phyloP scores from a whole-genome alignment of 23 tunicate genomes.

The Trididemnum clinides region DNA sequence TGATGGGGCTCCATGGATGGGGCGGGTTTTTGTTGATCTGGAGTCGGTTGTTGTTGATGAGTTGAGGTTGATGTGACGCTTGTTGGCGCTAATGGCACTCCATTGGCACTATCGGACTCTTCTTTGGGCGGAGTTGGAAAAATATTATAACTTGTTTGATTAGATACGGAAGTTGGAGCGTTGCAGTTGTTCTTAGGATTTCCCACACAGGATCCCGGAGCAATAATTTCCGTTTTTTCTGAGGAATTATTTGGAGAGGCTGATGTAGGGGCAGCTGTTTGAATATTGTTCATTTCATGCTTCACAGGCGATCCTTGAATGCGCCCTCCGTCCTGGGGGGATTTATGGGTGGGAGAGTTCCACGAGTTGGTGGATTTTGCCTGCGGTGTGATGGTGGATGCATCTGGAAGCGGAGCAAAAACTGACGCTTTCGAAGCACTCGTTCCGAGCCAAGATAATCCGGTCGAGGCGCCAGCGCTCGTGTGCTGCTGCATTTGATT shows the following conservation, averaged over 20 bases:
- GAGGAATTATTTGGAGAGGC: neutral
- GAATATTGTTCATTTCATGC: neutral
- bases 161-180: neutral
- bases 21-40: neutral
- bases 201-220: neutral
- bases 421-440: slow-evolving; percentile 38
- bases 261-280: neutral
- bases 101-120: slow-evolving; percentile 31
- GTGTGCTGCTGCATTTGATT: slow-evolving; percentile 43
- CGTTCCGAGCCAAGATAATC: slow-evolving; percentile 55
- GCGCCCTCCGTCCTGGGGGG: neutral
- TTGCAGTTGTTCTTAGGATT: neutral
- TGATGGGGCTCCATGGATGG: slow-evolving; percentile 20
- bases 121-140: slow-evolving; percentile 79
- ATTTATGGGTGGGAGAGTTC: neutral
- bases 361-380: slow-evolving; percentile 22
- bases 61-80: slow-evolving; percentile 40
- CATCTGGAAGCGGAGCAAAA: slow-evolving; percentile 39
- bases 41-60: slow-evolving; percentile 47
- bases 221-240: neutral
- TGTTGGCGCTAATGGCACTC: slow-evolving; percentile 50
- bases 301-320: neutral
- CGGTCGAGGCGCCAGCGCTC: slow-evolving; percentile 34
- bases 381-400: slow-evolving; percentile 16
- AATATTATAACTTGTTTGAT: slow-evolving; percentile 3